phyloP scores from a whole-genome alignment of 2,888 invertebrate genomes.

The Mythimna vitellina region DNA sequence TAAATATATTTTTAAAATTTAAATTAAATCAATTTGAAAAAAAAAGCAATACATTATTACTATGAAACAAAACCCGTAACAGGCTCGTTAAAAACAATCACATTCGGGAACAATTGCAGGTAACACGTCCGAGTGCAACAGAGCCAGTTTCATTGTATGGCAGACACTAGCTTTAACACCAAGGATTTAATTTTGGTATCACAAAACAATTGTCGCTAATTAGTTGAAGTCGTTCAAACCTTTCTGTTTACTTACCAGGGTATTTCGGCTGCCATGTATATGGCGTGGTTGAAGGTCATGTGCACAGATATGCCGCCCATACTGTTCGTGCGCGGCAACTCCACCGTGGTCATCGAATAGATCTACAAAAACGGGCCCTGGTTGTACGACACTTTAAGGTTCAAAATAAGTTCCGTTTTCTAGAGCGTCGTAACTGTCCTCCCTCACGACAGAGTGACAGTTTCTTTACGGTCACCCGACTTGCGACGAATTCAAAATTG shows the following conservation, averaged over 20 bases:
- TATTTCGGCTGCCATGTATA: conserved; percentile 97
- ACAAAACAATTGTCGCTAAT: too few species aligned
- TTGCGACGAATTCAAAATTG: too few species aligned
- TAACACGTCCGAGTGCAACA: not conserved
- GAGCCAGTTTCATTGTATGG: too few species aligned
- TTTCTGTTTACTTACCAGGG: conserved; percentile 74
- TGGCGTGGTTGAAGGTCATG: conserved; percentile 98
- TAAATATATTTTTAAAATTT: too few species aligned
- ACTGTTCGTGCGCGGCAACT: conserved; percentile 95
- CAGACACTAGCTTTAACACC: too few species aligned
- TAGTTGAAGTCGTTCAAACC: not conserved
- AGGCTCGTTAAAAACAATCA: not conserved
- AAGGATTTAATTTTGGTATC: too few species aligned
- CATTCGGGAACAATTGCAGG: not conserved
- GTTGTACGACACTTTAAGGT: not conserved
- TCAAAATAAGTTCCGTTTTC: not conserved
- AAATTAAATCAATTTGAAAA: too few species aligned
- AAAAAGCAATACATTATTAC: not conserved
- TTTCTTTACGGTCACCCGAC: not conserved
- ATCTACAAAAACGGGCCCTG: too few species aligned
- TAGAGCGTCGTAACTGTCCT: not conserved
- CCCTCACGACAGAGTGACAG: not conserved
- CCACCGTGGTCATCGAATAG: conserved; percentile 93
- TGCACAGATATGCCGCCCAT: conserved; percentile 97
- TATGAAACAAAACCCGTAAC: too few species aligned